Conservation (phyloP, 1,140 invertebrate genomes). For the Bombus haemorrhoidalis region DNA sequence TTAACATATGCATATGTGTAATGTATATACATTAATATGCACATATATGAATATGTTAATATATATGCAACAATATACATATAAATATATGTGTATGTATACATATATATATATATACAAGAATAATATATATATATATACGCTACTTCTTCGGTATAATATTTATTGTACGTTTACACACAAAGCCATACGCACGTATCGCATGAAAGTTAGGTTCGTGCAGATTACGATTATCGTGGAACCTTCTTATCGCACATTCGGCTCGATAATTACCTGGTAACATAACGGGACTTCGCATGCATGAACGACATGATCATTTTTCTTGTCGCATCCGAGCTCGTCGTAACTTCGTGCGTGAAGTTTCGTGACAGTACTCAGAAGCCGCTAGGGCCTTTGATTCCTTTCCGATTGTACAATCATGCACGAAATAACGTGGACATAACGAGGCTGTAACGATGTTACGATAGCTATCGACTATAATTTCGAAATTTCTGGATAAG, state of each 20-base stretch:
- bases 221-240: constrained; percentile 46
- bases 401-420: not conserved
- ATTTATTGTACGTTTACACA: constrained; percentile 50
- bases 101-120: not conserved
- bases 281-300: constrained; percentile 1
- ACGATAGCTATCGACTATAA: not conserved
- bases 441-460: not conserved
- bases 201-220: constrained; percentile 34
- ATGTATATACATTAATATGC: not conserved
- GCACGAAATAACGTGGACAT: not conserved
- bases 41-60: not conserved
- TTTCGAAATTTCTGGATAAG: not conserved
- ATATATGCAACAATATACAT: not conserved
- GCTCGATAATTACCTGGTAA: constrained; percentile 33
- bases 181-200: constrained; percentile 33
- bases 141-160: constrained; percentile 18
- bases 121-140: constrained; percentile 1
- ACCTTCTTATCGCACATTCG: constrained; percentile 46
- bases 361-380: not conserved
- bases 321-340: constrained; percentile 36
- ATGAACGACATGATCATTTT: constrained; percentile 24
- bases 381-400: not conserved
- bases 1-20: not conserved
- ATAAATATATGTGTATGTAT: not conserved
- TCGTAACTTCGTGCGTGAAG: constrained; percentile 27